Percentiles rank a stretch among this genome's conserved stretches.
phyloP scores from a whole-genome alignment of 2,797 vertebrate genomes.

The Tapera naevia region DNA sequence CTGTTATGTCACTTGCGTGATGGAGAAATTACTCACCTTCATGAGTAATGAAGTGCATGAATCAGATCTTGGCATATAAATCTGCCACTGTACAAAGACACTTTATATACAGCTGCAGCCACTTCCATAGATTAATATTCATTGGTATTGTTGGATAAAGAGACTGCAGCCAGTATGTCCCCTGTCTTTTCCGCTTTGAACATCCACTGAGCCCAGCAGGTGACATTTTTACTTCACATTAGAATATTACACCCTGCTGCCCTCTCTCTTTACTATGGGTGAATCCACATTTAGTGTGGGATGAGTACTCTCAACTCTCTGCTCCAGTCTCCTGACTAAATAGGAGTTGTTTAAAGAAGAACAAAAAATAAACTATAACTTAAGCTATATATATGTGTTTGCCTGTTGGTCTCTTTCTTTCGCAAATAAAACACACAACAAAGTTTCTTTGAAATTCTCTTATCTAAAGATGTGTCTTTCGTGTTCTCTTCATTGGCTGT shows the following conservation, averaged over 20 bases:
- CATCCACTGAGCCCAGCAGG: not conserved
- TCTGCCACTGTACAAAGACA: not conserved
- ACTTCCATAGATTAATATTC: constrained; percentile 14
- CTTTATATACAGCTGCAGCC: constrained; percentile 9
- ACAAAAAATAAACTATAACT: not conserved
- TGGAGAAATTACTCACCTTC: not conserved
- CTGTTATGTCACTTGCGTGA: not conserved
- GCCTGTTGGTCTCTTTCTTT: not conserved
- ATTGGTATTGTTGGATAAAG: not conserved
- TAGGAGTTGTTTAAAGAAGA: not conserved
- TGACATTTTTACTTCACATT: not conserved
- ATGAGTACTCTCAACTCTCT: not conserved
- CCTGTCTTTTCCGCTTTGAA: not conserved
- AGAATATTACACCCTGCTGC: not conserved
- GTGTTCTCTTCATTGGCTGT: not conserved
- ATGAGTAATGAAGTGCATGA: not conserved
- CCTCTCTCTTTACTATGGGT: not conserved
- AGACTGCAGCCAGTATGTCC: not conserved
- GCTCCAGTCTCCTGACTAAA: not conserved
- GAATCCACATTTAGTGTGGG: not conserved
- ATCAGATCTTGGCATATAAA: not conserved
- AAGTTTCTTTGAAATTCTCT: not conserved
- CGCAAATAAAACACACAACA: not conserved
- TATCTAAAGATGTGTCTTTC: not conserved
- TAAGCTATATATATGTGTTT: not conserved